A percentile compares a stretch with the other conserved stretches of the same genome.
Conservation (phyloP, 92 coral and sea anemone genomes). For the Actinernus sp. region DNA sequence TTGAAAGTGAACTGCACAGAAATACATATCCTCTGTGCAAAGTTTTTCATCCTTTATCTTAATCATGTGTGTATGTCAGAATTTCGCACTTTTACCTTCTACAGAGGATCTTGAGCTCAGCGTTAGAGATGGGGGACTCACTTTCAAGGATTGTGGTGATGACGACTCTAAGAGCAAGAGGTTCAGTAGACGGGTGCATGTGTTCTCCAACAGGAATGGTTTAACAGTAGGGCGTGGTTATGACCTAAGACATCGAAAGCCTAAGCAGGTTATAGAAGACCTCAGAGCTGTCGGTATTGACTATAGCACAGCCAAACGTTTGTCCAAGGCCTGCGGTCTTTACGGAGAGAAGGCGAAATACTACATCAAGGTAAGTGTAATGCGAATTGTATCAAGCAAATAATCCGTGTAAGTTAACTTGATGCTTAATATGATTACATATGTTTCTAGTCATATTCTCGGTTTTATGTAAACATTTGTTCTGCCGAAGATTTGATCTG, state of each 20-base stretch:
- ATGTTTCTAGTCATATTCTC: no score
- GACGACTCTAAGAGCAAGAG: constrained; percentile 16
- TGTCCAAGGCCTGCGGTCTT: constrained; percentile 19
- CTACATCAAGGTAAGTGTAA: constrained; percentile 12
- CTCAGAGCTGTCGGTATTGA: neutral
- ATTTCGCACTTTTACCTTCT: no score
- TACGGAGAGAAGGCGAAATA: constrained; percentile 7
- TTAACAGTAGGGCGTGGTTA: constrained; percentile 21
- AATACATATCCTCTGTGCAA: no score
- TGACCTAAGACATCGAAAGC: neutral
- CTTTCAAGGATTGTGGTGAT: constrained; percentile 9
- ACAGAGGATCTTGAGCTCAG: constrained; percentile 1
- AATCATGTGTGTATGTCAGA: no score
- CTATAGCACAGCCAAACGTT: neutral
- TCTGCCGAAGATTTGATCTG: no score
- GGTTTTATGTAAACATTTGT: no score
- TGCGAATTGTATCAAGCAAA: no score
- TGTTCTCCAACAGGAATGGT: neutral
- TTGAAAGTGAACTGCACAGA: no score
- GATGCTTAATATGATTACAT: no score
- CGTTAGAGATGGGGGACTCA: constrained; percentile 9
- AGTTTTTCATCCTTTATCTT: no score
- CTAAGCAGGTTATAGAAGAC: constrained; percentile 1
- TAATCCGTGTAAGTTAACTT: no score
- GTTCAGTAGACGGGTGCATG: constrained; percentile 18